Conservation (phyloP, 2,113 vertebrate genomes). For the Egretta garzetta region DNA sequence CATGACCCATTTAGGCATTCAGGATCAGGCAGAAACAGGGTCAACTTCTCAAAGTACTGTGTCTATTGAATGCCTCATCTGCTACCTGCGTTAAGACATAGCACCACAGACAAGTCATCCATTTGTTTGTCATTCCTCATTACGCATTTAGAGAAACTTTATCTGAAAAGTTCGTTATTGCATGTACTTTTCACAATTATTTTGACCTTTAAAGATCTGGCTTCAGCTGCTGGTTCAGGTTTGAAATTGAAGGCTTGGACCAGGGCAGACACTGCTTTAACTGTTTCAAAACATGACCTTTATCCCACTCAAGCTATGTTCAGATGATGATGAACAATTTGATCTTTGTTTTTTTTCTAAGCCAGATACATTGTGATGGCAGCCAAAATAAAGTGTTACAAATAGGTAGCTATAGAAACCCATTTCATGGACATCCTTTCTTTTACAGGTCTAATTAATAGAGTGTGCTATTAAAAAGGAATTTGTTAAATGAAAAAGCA, state of each 20-base stretch:
- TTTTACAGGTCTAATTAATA: background rate
- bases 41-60: background rate
- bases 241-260: background rate
- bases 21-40: background rate
- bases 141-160: background rate
- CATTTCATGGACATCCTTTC: background rate
- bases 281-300: background rate
- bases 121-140: background rate
- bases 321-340: background rate
- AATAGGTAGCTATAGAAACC: background rate
- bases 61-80: background rate
- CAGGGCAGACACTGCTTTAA: background rate
- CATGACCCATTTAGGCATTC: background rate
- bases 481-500: background rate
- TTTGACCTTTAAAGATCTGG: background rate
- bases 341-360: background rate
- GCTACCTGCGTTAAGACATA: background rate
- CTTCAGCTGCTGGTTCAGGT: background rate
- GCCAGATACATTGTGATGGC: background rate
- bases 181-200: background rate
- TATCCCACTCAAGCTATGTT: background rate
- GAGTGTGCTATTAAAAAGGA: background rate
- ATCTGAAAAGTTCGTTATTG: background rate
- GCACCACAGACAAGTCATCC: accelerated
- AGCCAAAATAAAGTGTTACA: background rate